Evolutionary conservation across 1,140 invertebrate genomes (phyloP), one percentile per base, ranked within the genome.

Genomic region (Heliconius himera): DNA sequence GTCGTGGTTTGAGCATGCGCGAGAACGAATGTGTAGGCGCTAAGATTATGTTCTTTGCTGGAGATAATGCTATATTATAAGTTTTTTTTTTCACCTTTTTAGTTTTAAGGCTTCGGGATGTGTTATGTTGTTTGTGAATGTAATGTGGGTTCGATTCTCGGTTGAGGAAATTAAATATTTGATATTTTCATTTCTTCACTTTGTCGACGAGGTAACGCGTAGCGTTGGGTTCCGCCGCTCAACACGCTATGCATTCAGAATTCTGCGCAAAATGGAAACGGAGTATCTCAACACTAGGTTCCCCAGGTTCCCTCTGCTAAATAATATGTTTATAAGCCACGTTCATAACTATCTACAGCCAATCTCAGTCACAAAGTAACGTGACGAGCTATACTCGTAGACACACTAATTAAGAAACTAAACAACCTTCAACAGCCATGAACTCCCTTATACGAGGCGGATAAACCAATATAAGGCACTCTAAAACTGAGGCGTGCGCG

Each of bases 361-460:
- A 87, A 88, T 88, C 89, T 82, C 74, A 76, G 70, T 82, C 72
- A 83, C 84, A 85, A 81, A 70, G 79, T 87, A 83, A 82, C 86
- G 87, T 87, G 78, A 77, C 74, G 88, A 88, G 87, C 81, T 77
- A 78, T 84, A 87, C 79, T 84, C 79, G 82, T 84, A 73, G 76
- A 84, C 86, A 75, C 83, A 89, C 89, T 92, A 92, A 92, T 93
- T 93, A 92, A 90, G 84, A 88, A 86, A 82, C 83, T 89, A 91
- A 92, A 91, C 87, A 93, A 88, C 83, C 79, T 85, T 83, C 86
- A 90, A 92, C 87, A 89, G 84, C 89, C 86, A 90, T 90, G 88
- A 92, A 93, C 92, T 91, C 91, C 90, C 91, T 90, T 91, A 90
- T 88, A 85, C 70, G 82, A 87, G 88, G 83, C 87, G 81, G 82